Evolutionary conservation across 2,113 vertebrate species (phyloP), one percentile per base, ranked within the genome.

Genomic region (Morone chrysops): DNA sequence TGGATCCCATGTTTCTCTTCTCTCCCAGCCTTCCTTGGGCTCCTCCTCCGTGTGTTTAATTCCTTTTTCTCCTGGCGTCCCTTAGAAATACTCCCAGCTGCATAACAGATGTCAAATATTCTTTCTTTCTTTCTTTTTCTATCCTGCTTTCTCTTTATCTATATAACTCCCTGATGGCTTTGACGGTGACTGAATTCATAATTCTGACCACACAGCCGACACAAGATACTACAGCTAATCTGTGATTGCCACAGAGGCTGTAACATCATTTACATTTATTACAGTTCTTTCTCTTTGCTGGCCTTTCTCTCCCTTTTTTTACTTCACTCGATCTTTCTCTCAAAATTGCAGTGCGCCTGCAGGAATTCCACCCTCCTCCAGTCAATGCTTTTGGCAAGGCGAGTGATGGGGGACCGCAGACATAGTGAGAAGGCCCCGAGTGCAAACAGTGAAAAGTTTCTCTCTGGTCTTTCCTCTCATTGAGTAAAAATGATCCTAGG

Each of bases 71-170:
- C 69, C 76, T 81, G 81, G 75, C 76, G 47, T 90, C 80, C 53
- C 54, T 73, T 38, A 78, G 67, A 88, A 93, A 89, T 82, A 73
- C 83, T 88, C 83, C 79, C 94, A 93, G 88, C 93, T 94, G 93
- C 87, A 81, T 74, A 81, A 87, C 94, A 95, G 91, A 94, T 94
- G 94, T 92, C 76, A 22, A 70, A 90, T 74, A 41, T 70, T 77
- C 31, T 70, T 41, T 50, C 59, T 82, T 25, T 68, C 60, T 65
- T 60, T 70, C 48, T 71, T 48, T 38, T 13, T 61, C n/a, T 45
- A 36, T 71, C 67, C 36, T 65, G 71, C 56, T 81, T 65, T 89
- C 11, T 11, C 43, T 81, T 75, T 47, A 79, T 78, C 65, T 71
- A 5, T 77, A 20, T 67, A 45, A 48, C 59, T 82, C 51, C 43